Base-by-base conservation (phyloP, 2,113 vertebrate species). In the Poecilia latipinna region DNA sequence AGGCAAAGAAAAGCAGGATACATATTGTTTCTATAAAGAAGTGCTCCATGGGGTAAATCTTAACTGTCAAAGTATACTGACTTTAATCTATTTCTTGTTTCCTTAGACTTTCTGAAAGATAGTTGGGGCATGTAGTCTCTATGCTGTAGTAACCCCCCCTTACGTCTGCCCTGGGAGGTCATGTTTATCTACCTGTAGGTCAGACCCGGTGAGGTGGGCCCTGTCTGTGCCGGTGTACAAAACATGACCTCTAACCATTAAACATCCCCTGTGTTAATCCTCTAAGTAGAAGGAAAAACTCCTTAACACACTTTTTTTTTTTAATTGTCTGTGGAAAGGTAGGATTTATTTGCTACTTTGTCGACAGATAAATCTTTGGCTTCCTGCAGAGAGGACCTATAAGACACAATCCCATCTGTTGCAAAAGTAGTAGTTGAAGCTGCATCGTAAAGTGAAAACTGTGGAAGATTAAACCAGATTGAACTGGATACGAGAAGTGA, bases 171-270 rank as follows among this genome's bases (percentile, higher is more conserved):
- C 54, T 1, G 1, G 77, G 24, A 57, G 75, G 77, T 88, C 71
- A 51, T 42, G 70, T 81, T 74, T 67, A 17, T 24, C 39, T 57
- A 31, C 61, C 42, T 63, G 61, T 28, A 65, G 84, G 82, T 86
- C 82, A 22, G 28, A 72, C 60, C 19, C 76, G 75, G 75, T 68
- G 85, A 71, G 86, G 83, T 83, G 84, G 89, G 79, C 87, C 81
- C 29, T 33, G 74, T 2, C 3, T 68, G 12, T 11, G 68, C 89
- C 86, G 80, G 78, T 87, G 86, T 89, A 44, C 86, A 42, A 86
- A 63, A 78, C 44, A 32, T 63, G 74, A 83, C 78, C 75, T 70
- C 12, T 78, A 74, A 82, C 79, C 77, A 74, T 15, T 32, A 1
- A 35, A 65, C 54, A 70, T 74, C 78, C 64, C 39, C 12, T 8